phyloP scores from a whole-genome alignment of 1,140 invertebrate genomes.

The Meteorus sp. region DNA sequence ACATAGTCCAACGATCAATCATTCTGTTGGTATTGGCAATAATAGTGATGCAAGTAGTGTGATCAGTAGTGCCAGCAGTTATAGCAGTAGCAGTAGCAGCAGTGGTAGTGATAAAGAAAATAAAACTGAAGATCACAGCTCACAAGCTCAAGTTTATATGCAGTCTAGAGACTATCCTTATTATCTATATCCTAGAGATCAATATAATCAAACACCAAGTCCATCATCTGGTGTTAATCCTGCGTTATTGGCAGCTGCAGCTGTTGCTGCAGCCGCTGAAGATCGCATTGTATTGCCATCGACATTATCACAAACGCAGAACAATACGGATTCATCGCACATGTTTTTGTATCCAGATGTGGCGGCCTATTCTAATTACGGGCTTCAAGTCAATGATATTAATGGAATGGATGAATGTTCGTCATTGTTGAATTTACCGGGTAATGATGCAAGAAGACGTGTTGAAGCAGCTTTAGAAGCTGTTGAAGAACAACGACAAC shows the following conservation, averaged over 20 bases:
- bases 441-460: slow-evolving; percentile 68
- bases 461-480: slow-evolving; percentile 71
- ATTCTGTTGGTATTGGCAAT: slow-evolving; percentile 26
- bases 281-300: slow-evolving; percentile 28
- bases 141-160: slow-evolving; percentile 23
- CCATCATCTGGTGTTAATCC: slow-evolving; percentile 47
- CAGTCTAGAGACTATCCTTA: slow-evolving; percentile 41
- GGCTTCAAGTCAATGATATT: slow-evolving; percentile 36
- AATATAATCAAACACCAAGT: slow-evolving; percentile 29
- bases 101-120: slow-evolving; percentile 48
- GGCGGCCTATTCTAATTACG: slow-evolving; percentile 34
- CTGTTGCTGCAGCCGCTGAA: slow-evolving; percentile 45
- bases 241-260: slow-evolving; percentile 57
- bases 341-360: slow-evolving; percentile 45
- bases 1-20: slow-evolving; percentile 28
- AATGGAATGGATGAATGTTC: slow-evolving; percentile 37
- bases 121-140: slow-evolving; percentile 47
- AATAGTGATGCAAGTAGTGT: slow-evolving; percentile 31
- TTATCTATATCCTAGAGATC: slow-evolving; percentile 44
- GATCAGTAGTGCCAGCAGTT: slow-evolving; percentile 17
- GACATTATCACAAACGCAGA: background rate
- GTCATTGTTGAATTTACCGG: slow-evolving; percentile 51
- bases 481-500: slow-evolving; percentile 61
- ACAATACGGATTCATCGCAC: slow-evolving; percentile 26
- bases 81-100: slow-evolving; percentile 24